These are phyloP conservation scores for Zeugodacus cucurbitae DNA, from an alignment of 1,140 invertebrate species.

Conservation along the genomic window DNA sequence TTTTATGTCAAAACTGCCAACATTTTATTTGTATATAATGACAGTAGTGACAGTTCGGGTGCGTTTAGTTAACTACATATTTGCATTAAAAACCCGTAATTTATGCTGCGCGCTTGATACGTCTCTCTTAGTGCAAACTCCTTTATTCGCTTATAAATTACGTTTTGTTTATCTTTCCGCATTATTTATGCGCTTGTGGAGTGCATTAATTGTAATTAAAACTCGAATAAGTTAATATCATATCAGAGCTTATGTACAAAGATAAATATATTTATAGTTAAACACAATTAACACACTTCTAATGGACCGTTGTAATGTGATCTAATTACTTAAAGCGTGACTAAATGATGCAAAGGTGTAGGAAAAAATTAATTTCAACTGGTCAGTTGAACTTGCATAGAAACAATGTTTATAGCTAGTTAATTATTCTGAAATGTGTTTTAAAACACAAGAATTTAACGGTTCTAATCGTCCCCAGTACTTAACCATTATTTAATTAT, in stretches of 20 bases:
- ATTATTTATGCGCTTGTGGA: slow-evolving; percentile 25
- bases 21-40: background rate
- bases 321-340: no score
- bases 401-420: no score
- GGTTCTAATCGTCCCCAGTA: no score
- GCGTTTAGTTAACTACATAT: background rate
- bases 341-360: no score
- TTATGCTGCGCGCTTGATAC: background rate
- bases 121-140: background rate
- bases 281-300: background rate
- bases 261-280: background rate
- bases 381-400: background rate
- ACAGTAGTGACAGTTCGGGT: background rate
- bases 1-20: background rate
- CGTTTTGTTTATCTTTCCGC: slow-evolving; percentile 20
- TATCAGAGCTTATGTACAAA: background rate
- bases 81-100: background rate
- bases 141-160: background rate
- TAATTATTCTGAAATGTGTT: no score
- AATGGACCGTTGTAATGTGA: background rate
- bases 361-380: no score
- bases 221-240: background rate
- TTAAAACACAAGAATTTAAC: no score
- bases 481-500: no score
- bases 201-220: background rate